Percentiles rank a stretch among this genome's conserved stretches.
Evolutionary conservation across 2,113 vertebrate genomes (phyloP).

Genomic region (Chamaea fasciata): DNA sequence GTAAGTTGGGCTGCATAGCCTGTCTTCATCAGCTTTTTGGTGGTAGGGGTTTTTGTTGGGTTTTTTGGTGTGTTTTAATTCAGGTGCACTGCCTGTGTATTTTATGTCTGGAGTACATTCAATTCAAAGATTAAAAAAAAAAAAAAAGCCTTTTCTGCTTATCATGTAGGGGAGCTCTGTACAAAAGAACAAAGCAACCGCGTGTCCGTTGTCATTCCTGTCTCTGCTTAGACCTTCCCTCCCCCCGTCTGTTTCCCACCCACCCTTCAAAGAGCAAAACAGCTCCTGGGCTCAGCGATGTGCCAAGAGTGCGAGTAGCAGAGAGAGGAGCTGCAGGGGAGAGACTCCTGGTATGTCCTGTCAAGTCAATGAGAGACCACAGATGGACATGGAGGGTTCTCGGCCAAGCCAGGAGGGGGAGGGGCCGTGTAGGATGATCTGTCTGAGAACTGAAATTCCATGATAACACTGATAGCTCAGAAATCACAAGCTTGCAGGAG

Average conservation of each 20-base stretch:
- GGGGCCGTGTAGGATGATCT: neutral
- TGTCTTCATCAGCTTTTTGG: neutral
- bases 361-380: constrained; percentile 43
- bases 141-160: neutral
- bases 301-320: constrained; percentile 28
- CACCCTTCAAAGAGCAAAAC: neutral
- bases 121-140: accelerated
- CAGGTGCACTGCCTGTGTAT: neutral
- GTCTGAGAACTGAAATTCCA: constrained; percentile 23
- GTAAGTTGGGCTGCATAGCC: neutral
- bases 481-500: neutral
- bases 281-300: neutral
- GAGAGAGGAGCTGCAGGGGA: constrained; percentile 28
- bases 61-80: neutral
- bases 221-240: neutral
- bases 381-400: constrained; percentile 12
- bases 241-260: neutral
- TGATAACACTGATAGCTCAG: neutral
- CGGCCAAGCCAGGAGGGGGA: neutral
- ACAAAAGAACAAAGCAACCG: neutral
- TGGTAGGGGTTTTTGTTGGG: neutral
- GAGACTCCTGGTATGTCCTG: neutral
- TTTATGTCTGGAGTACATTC: neutral
- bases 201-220: neutral
- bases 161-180: neutral